Percentiles rank a stretch among this genome's conserved stretches.
Conservation (phyloP, 2,113 vertebrate genomes). For the Gallinago paraguaiae region DNA sequence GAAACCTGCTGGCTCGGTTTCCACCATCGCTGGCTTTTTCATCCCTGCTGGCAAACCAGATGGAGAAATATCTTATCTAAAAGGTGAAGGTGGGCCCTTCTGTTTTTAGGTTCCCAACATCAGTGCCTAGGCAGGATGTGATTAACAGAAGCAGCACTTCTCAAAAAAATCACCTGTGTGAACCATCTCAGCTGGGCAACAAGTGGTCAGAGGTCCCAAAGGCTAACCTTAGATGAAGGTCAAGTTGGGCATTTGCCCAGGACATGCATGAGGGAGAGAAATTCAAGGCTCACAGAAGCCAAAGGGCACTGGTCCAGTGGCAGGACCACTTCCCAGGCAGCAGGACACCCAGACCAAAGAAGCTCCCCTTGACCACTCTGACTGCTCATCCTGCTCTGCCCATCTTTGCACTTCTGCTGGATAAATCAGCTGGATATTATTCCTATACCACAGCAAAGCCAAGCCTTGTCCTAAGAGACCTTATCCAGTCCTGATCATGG, state of each 20-base stretch:
- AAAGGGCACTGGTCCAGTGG: accelerated
- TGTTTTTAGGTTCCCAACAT: not conserved
- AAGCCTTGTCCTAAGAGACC: not conserved
- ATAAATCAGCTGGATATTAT: not conserved
- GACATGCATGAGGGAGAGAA: not conserved
- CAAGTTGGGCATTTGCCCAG: accelerated
- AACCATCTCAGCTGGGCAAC: not conserved
- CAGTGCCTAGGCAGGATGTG: not conserved
- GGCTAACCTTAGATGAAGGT: not conserved
- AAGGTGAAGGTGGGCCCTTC: not conserved
- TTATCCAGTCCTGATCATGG: not conserved
- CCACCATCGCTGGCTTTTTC: not conserved
- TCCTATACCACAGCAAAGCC: not conserved
- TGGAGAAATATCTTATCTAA: not conserved
- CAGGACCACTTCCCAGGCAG: not conserved
- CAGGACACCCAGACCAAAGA: not conserved
- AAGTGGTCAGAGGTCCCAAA: not conserved
- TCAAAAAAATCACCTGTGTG: not conserved
- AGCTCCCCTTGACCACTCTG: not conserved
- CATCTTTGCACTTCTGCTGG: not conserved
- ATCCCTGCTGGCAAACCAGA: not conserved
- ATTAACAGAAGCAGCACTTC: not conserved
- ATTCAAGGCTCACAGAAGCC: not conserved
- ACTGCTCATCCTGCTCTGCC: not conserved
- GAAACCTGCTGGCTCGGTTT: not conserved